Evolutionary conservation across 2,888 invertebrate genomes (phyloP), one percentile per base, ranked within the genome.

Genomic region (Lasioglossum leucozonium): DNA sequence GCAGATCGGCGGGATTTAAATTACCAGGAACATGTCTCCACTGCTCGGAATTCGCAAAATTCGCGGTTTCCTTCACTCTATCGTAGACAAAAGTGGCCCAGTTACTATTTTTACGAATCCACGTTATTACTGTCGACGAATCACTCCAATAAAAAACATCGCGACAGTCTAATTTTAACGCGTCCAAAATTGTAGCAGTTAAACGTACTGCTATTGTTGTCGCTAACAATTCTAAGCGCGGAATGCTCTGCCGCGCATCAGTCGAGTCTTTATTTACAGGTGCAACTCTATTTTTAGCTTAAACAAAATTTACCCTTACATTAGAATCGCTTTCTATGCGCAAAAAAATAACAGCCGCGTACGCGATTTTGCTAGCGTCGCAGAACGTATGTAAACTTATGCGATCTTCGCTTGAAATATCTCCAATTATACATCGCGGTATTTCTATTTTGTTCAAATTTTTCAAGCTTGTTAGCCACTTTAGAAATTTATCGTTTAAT

Each of bases 1-100:
- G 92, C 8, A 93, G 79, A 81, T 94, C 94, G 0, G 93, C 93
- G 0, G 93, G 93, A 77, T 94, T 94, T 11, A 88, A 2, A 0
- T 55, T n/a, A 8, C 94, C 93, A 0, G 93, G 93, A 10, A 94
- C 87, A 82, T 91, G 89, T 30, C 80, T 69, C 93, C 93, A 94
- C 0, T 74, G 13, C 0, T 85, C 72, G 2, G 44, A 22, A 0
- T 58, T 22, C 4, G 86, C n/a, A 81, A 22, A 90, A 42, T 11
- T 11, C 22, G 34, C 91, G 81, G 93, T 93, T 81, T 93, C 93
- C 6, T 75, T 30, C 0, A 88, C 67, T 0, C 55, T 22, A n/a
- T 55, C 10, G 2, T 10, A 55, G 1, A 55, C 55, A n/a, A 55
- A 55, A 8, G 55, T 55, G 6, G 22, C n/a, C 55, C 55, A 55